Percentiles rank a stretch among this genome's conserved stretches.
phyloP scores from a whole-genome alignment of 2,797 vertebrate species.

The Chrysocyon brachyurus region DNA sequence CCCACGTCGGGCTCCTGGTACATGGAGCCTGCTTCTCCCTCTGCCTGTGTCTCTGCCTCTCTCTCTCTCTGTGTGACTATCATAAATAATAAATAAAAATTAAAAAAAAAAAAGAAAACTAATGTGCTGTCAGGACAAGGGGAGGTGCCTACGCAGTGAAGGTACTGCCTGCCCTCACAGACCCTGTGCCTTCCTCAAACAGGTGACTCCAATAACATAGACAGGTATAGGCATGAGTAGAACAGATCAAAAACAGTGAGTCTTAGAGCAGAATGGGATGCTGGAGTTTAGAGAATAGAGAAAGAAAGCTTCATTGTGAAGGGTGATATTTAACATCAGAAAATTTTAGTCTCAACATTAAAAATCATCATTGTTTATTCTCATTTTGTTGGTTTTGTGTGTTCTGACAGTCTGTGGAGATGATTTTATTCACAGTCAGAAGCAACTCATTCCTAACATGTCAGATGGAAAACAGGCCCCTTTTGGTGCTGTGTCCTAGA shows the following conservation, averaged over 20 bases:
- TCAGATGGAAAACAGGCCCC: neutral
- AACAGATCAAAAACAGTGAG: neutral
- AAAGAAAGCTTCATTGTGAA: neutral
- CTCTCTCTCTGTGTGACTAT: too few species aligned
- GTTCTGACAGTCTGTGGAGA: neutral
- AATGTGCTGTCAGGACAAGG: neutral
- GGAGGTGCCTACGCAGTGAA: neutral
- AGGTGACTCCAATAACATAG: accelerated
- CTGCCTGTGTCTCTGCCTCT: too few species aligned
- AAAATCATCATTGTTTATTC: neutral
- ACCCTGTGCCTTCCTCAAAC: neutral
- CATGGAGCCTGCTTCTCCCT: too few species aligned
- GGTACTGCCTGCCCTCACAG: neutral
- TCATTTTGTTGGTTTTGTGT: neutral
- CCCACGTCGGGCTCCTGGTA: too few species aligned
- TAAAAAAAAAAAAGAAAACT: too few species aligned
- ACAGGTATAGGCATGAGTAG: neutral
- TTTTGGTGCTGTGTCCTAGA: too few species aligned
- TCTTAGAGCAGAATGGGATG: neutral
- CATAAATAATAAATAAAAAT: too few species aligned
- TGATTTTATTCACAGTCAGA: neutral
- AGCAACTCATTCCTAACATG: neutral
- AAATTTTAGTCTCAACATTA: neutral
- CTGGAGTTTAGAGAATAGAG: neutral
- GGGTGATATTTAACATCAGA: neutral